Evolutionary conservation across 2,797 vertebrate species (phyloP), one percentile per base, ranked within the genome.

Genomic region (Sorex maritimensis): DNA sequence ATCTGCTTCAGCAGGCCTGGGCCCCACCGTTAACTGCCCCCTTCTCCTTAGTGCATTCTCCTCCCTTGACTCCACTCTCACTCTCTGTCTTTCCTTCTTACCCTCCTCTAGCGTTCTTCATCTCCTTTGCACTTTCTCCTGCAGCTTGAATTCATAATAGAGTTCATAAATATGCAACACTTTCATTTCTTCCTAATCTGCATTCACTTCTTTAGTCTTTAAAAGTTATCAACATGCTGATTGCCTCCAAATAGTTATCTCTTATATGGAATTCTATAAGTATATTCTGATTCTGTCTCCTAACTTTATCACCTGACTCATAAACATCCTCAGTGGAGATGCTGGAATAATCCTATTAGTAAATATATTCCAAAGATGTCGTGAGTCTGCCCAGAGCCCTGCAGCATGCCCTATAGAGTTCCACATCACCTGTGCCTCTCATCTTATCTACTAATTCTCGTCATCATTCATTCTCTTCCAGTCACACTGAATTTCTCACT

Each of bases 211-310:
- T 81, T 67, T 30, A 15, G 6, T 38, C 14, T 71, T 65, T 93
- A 72, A 69, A 58, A 86, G 67, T 69, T 19, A 68, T 63, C 34
- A 81, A 2, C 77, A 46, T 74, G 34, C 41, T 79, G 21, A 81
- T 81, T 78, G 17, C 2, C 41, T 15, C n/a, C 52, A 87, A 91
- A 81, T 84, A 72, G 77, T 89, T 94, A 77, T 78, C 79, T 92
- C 28, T 5, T 58, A 21, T 13, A 17, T 61, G 58, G 58, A 61
- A 61, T 61, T 19, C 15, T 61, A 61, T 19, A 73, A 21, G 44
- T 21, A 28, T 69, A 58, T 91, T 90, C 44, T 86, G 26, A 63
- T 15, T 69, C 81, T 14, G 63, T 88, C 52, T 91, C 74, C 14
- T 75, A 15, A 17, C 12, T 89, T 85, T 71, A 69, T 19, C 14